Base-by-base conservation (phyloP, 2,888 invertebrate genomes). In the Lycia hirtaria region DNA sequence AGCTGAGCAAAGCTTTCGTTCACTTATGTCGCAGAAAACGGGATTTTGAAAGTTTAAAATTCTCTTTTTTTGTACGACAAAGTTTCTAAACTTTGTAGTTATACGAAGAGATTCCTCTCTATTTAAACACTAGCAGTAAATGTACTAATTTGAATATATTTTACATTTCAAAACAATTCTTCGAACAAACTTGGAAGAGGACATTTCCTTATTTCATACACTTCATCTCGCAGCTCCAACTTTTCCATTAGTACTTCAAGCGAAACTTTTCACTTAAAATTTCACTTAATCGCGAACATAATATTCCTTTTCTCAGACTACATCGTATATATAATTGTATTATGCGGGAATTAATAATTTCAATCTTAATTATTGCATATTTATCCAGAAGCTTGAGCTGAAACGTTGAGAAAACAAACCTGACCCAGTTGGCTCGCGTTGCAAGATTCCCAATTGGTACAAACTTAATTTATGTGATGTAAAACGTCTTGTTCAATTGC, bases 251-350 rank as follows among this genome's bases (percentile, higher is more conserved):
- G 75, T 69, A 78, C 83, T 75, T 76, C 69, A 66, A 71, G 65
- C 65, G 67, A 69, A 83, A 85, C 85, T 87, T 85, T 64, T 66
- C 73, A 82, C 85, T 84, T 83, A 78, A 83, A 83, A 80, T 78
- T 81, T 68, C 70, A 76, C 80, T 83, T 83, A 81, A 83, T 83
- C 75, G 77, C 57, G 79, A 76, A 78, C 77, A 80, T 80, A 81
- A 83, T 79, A 79, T 80, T 83, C 72, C 69, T 67, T 77, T 77
- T 65, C 69, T 70, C 68, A 67, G 74, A 75, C 65, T 72, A 47
- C 59, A 66, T 30, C 69, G 67, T 76, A 67, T 71, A 67, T 71
- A 75, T 74, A 75, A 79, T 81, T 77, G 72, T 70, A 75, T 80
- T 76, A 73, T 65, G 62, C 68, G 56, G 65, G 75, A 76, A 72